Conservation (phyloP, 1,140 invertebrate genomes). For the Drosophila simulans region DNA sequence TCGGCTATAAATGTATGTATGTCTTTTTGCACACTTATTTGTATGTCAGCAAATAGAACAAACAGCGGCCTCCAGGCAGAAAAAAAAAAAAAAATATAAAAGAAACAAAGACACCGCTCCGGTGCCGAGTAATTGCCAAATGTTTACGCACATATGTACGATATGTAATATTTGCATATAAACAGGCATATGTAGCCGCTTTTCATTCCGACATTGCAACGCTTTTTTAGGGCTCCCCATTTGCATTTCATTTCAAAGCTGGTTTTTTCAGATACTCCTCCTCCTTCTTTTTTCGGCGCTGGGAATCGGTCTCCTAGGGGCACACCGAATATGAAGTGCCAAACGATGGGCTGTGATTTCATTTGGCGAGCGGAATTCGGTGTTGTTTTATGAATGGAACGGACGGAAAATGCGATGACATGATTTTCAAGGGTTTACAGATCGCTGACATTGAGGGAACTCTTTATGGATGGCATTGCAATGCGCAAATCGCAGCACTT, state of each 20-base stretch:
- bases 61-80: constrained; percentile 38
- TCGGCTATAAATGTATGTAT: constrained; percentile 7
- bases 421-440: constrained; percentile 35
- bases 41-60: constrained; percentile 69
- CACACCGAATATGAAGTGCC: constrained; percentile 36
- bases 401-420: constrained; percentile 28
- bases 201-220: constrained; percentile 65
- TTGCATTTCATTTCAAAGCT: constrained; percentile 69
- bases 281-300: constrained; percentile 22
- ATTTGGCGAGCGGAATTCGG: constrained; percentile 30
- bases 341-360: constrained; percentile 35
- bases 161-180: constrained; percentile 75
- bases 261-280: constrained; percentile 27
- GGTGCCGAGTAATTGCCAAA: constrained; percentile 74
- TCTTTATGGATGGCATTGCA: constrained; percentile 20
- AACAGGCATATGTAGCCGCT: constrained; percentile 77
- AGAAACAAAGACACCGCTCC: constrained; percentile 38
- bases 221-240: constrained; percentile 46
- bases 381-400: constrained; percentile 18
- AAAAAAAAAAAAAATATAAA: constrained; percentile 17
- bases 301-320: constrained; percentile 37
- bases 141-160: constrained; percentile 78
- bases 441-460: constrained; percentile 23
- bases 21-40: constrained; percentile 47
- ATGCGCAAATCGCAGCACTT: constrained; percentile 14